Conservation (phyloP, 2,888 invertebrate species). For the Pyrocoelia pectoralis region DNA sequence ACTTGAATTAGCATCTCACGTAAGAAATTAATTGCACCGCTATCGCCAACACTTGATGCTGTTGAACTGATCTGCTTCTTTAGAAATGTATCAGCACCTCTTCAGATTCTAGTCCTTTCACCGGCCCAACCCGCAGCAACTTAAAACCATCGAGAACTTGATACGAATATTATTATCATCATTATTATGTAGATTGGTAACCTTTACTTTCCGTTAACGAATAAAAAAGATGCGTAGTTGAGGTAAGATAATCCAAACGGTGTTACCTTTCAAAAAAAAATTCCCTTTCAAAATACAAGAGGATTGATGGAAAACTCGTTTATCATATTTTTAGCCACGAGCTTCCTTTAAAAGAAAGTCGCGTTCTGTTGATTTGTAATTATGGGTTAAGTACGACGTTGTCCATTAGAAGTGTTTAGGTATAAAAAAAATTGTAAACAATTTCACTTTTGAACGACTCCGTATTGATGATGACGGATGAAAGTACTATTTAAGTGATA, state of each 20-base stretch:
- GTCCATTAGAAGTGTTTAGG: not conserved
- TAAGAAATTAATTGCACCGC: slow-evolving; percentile 44
- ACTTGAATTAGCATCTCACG: slow-evolving; percentile 50
- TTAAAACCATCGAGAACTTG: slow-evolving; percentile 3
- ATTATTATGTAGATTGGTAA: slow-evolving; percentile 23
- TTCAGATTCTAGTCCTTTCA: slow-evolving; percentile 56
- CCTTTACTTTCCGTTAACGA: slow-evolving; percentile 31
- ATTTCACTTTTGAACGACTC: slow-evolving; percentile 26
- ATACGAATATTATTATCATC: slow-evolving; percentile 1
- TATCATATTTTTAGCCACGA: not conserved
- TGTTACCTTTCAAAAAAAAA: slow-evolving; percentile 8
- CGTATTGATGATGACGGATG: slow-evolving; percentile 16
- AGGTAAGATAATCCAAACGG: slow-evolving; percentile 5
- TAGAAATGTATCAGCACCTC: slow-evolving; percentile 58
- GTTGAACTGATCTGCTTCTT: slow-evolving; percentile 53
- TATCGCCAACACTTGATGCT: slow-evolving; percentile 48
- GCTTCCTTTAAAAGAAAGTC: slow-evolving; percentile 15
- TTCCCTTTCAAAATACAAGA: not conserved
- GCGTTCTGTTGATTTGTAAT: not conserved
- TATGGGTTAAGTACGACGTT: not conserved
- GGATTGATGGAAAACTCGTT: not conserved
- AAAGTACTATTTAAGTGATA: slow-evolving; percentile 9
- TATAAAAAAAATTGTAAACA: slow-evolving; percentile 7
- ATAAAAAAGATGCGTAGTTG: not conserved
- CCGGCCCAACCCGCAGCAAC: slow-evolving; percentile 51